Evolutionary conservation across 2,113 vertebrate species (phyloP).

Genomic region (Arizona elegans): DNA sequence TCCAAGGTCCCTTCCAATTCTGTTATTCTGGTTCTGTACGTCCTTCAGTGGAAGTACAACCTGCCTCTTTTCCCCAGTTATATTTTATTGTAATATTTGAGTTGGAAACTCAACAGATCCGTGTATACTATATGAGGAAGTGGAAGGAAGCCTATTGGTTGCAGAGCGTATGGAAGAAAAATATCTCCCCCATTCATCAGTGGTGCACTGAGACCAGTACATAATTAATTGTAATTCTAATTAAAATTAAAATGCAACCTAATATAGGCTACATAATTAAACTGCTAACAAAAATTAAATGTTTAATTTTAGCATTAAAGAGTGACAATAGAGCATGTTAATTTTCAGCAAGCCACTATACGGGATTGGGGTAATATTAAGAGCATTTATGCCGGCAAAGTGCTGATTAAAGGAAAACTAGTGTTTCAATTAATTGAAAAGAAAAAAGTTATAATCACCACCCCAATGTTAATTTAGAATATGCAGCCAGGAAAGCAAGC

Average conservation of each 20-base stretch:
- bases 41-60: background rate
- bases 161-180: background rate
- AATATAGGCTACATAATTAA: conserved; percentile 40
- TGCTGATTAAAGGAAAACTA: conserved; percentile 29
- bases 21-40: background rate
- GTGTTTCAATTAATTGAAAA: conserved; percentile 17
- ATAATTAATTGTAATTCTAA: conserved; percentile 45
- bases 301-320: conserved; percentile 43
- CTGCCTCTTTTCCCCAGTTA: background rate
- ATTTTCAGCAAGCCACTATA: conserved; percentile 20
- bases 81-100: conserved; percentile 15
- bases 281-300: conserved; percentile 40
- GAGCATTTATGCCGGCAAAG: conserved; percentile 43
- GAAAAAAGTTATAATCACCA: conserved; percentile 14
- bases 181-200: conserved; percentile 16
- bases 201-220: conserved; percentile 7
- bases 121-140: conserved; percentile 24
- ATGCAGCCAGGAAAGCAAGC: background rate
- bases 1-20: background rate
- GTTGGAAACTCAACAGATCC: background rate
- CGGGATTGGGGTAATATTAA: conserved; percentile 10
- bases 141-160: background rate
- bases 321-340: conserved; percentile 26
- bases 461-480: conserved; percentile 3
- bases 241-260: conserved; percentile 45